Percentiles rank a stretch among this genome's conserved stretches.
phyloP scores from a whole-genome alignment of 2,113 vertebrate genomes.

The Anarhynchus alexandrinus region DNA sequence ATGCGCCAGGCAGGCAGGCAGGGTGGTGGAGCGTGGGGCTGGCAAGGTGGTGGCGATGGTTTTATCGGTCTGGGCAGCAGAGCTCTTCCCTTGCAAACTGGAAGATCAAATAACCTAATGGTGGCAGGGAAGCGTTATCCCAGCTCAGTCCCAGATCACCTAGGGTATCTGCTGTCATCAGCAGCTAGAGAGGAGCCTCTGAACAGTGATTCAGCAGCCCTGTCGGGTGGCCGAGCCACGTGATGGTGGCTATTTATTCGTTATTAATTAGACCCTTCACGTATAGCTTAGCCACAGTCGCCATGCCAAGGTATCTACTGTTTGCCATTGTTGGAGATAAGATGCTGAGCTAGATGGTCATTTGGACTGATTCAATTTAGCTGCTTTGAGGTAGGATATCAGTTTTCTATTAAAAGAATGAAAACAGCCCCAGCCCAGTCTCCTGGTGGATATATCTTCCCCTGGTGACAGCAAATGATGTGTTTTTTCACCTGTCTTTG shows the following conservation, averaged over 20 bases:
- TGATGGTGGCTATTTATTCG: neutral
- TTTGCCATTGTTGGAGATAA: neutral
- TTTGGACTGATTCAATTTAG: neutral
- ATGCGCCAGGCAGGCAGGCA: rapidly evolving
- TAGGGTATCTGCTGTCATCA: neutral
- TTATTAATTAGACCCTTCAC: rapidly evolving
- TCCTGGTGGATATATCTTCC: neutral
- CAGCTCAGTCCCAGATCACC: neutral
- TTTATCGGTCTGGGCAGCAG: neutral
- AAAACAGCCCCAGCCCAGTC: neutral
- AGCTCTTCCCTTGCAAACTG: neutral
- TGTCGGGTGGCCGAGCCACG: rapidly evolving
- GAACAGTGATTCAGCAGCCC: neutral
- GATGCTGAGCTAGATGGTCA: neutral
- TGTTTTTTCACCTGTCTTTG: neutral
- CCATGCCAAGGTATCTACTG: neutral
- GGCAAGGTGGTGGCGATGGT: neutral
- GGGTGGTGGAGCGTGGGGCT: neutral
- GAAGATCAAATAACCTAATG: neutral
- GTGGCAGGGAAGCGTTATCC: neutral
- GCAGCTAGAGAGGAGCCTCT: neutral
- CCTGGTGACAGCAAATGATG: neutral
- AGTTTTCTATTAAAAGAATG: neutral
- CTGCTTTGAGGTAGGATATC: neutral
- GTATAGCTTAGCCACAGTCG: neutral